Base-by-base conservation (phyloP, 1,140 invertebrate species). In the Geopemphigus sp. region DNA sequence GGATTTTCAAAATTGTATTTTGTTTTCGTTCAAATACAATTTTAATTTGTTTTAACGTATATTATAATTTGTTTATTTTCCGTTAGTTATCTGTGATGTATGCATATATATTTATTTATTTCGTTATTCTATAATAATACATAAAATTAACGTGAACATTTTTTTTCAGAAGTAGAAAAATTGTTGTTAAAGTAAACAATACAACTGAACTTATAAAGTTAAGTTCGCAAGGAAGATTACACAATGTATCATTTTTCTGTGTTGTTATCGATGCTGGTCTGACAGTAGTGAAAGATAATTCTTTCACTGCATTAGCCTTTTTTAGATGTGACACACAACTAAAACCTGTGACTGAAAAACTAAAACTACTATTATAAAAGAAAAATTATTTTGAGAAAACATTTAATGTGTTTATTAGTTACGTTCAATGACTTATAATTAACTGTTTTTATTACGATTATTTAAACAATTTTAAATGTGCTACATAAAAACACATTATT, bases 161-260 rank as follows among this genome's bases (percentile, higher is more conserved):
- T 39, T 17, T 57, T 39, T 74, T 57, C 29, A 78, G 74, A 63
- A 78, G 74, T 50, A 19, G 74, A n/a, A 78, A 78, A 78, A 78
- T 78, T 50, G 74, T 78, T 26, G 54, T 78, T 26, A 39, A 61
- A 50, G 74, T 57, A 11, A 61, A 61, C 12, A 50, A 78, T 57
- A 63, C 74, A 26, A 12, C 11, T 19, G 39, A 78, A 24, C 57
- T 78, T 14, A 50, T 63, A 17, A 45, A 50, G 11, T 19, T 78
- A 5, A 50, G 57, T 45, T 59, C 54, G 5, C 15, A 1, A 3
- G 74, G 74, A 11, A 61, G 63, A 29, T 50, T 78, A 47, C 57
- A 50, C 12, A 61, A 61, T 1, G 6, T 78, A 19, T 57, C 74
- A 47, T 78, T 19, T 61, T 78, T 47, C 22, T 78, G 74, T 61